Evolutionary conservation across 2,113 vertebrate genomes (phyloP).

Genomic region (Vanacampus margaritifer): DNA sequence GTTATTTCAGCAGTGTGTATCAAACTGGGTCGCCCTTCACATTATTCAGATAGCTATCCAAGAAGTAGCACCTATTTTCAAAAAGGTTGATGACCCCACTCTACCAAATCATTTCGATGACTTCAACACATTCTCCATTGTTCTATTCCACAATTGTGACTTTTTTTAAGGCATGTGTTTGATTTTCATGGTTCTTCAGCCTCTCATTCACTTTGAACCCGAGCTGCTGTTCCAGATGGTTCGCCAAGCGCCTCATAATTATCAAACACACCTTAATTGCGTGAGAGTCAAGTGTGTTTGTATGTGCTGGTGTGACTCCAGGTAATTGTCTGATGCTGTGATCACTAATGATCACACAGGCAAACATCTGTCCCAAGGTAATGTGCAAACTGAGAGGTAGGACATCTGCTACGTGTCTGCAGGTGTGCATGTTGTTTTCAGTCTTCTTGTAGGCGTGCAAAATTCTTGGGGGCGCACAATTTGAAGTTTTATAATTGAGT

Average conservation of each 20-base stretch:
- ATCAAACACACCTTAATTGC: slow-evolving; percentile 62
- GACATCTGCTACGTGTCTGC: slow-evolving; percentile 52
- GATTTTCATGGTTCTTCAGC: slow-evolving; percentile 24
- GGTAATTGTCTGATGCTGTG: slow-evolving; percentile 66
- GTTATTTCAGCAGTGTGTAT: not conserved
- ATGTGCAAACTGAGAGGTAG: slow-evolving; percentile 53
- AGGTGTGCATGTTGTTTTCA: not conserved
- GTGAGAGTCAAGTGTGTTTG: slow-evolving; percentile 49
- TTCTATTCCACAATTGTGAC: slow-evolving; percentile 8
- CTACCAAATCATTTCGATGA: slow-evolving; percentile 16
- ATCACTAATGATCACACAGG: slow-evolving; percentile 69
- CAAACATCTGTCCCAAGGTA: slow-evolving; percentile 69
- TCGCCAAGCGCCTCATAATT: slow-evolving; percentile 60
- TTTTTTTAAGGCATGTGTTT: slow-evolving; percentile 6
- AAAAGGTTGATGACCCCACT: not conserved
- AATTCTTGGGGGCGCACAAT: not conserved
- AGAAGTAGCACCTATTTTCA: not conserved
- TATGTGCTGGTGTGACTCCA: slow-evolving; percentile 60
- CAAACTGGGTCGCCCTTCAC: not conserved
- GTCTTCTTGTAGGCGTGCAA: too few species aligned
- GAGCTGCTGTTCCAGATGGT: slow-evolving; percentile 61
- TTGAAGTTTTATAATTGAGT: not conserved
- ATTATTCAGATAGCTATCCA: not conserved
- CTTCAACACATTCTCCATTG: slow-evolving; percentile 17
- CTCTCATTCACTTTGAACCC: slow-evolving; percentile 29